Base-by-base conservation (phyloP, 2,797 vertebrate species). In the Smutsia temminckii region DNA sequence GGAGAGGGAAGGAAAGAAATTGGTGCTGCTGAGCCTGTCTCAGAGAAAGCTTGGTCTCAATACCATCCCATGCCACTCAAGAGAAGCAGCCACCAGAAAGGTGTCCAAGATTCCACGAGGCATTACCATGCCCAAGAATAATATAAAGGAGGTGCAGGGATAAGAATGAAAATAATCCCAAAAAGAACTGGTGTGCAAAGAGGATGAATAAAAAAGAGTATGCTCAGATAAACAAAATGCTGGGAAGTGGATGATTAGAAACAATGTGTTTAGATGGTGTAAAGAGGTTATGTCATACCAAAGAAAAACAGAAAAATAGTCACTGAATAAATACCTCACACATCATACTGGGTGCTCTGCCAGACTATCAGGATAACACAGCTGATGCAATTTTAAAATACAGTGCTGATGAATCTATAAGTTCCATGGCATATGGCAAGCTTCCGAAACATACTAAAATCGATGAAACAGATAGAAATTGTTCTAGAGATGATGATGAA, bases 381-480 rank as follows among this genome's bases (percentile, higher is more conserved):
- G 34, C 14, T 69, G 68, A 71, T 63, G 7, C 57, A 69, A 93
- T 93, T 87, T 93, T 72, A 85, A 86, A 93, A 64, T 85, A 93
- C 25, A 83, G 29, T 71, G 55, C 37, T 83, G 46, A 57, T 46
- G 49, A 93, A 91, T 25, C 11, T 63, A 5, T 21, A 86, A 87
- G 34, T 69, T 69, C 71, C 21, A 81, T 81, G 14, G 51, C 42
- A 61, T 46, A 74, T 11, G 27, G 61, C 68, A 83, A 87, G 53
- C 20, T 91, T 93, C 75, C 20, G 21, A 89, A 89, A 74, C 46
- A 75, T 64, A 29, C 46, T 91, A 69, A 91, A 81, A 69, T 83
- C 55, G 71, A 51, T 49, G 63, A 90, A 61, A 78, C 9, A 55
- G 18, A 86, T 42, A 85, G 1, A 91, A 57, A 63, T 77, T 29